A percentile compares a stretch with the other conserved stretches of the same genome.
These are phyloP conservation scores for Branchinecta sandiegonensis DNA, from an alignment of 2,888 invertebrate genomes.

Conservation along the genomic window DNA sequence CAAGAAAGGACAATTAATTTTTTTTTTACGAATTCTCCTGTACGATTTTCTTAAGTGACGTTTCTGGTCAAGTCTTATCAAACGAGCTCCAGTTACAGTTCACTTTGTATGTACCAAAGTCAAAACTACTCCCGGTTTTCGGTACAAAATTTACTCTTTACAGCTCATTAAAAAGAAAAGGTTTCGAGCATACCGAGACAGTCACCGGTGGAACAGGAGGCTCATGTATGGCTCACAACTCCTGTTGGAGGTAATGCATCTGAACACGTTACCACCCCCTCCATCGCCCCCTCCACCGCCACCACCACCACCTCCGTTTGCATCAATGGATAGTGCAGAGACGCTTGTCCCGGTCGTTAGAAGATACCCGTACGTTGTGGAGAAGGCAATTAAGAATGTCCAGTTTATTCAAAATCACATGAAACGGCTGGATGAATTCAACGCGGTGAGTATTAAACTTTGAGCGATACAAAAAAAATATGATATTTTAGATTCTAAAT, in stretches of 20 bases:
- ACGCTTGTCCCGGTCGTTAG: constrained; percentile 20
- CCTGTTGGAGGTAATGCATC: constrained; percentile 23
- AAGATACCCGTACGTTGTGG: constrained; percentile 69
- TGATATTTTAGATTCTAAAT: too few relatives aligned
- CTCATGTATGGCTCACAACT: constrained; percentile 22
- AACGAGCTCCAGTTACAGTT: too few relatives aligned
- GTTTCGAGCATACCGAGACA: constrained; percentile 17
- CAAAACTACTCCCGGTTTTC: too few relatives aligned
- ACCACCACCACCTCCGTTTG: constrained; percentile 21
- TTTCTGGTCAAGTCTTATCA: too few relatives aligned
- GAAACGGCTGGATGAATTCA: constrained; percentile 83
- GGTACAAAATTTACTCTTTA: too few relatives aligned
- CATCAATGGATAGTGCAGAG: constrained; percentile 6
- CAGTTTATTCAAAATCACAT: constrained; percentile 92
- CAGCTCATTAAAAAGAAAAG: constrained; percentile 15
- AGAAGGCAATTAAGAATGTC: constrained; percentile 84
- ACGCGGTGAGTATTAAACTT: constrained; percentile 52
- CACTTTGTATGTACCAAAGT: too few relatives aligned
- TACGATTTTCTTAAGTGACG: too few relatives aligned
- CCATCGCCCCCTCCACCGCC: constrained; percentile 21
- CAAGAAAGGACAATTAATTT: too few relatives aligned
- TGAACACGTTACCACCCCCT: constrained; percentile 22
- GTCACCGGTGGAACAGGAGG: constrained; percentile 18
- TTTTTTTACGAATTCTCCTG: too few relatives aligned
- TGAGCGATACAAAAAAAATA: too few relatives aligned